Base-by-base conservation (phyloP, 35 echinoderm and acorn worm species). In the Diadema setosum region DNA sequence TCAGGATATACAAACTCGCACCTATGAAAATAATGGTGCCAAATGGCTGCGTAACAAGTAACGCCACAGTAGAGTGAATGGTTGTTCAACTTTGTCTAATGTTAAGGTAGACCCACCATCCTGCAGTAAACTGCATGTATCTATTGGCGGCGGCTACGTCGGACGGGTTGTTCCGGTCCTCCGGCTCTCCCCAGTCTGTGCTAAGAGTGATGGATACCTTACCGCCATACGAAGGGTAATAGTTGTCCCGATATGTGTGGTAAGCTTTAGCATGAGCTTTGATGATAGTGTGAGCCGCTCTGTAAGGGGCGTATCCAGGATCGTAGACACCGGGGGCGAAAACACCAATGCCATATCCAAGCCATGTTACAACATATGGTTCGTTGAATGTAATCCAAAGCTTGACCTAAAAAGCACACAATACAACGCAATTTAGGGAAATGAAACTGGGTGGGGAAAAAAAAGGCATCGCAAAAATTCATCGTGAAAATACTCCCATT, bases 301-400 rank as follows among this genome's bases (percentile, higher is more conserved):
- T 63, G 42, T 98, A 98, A 6, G 96, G 96, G 17, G 92, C 92
- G 58, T 86, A 81, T 26, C 96, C 96, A 20, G 96, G 92, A 34
- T 75, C 80, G 74, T 94, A 42, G 0, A 94, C 88, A 18, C 92
- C 92, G 12, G 96, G 96, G 20, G 96, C 96, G 42, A 98, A 98
- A 1, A 98, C 92, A 26, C 39, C 45, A 40, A 84, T 90, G 32
- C 88, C 88, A 76, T 98, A 98, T 5, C 96, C 96, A 7, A 98
- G 74, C 92, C 96, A 94, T 5, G 80, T 86, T 12, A 94, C 95
- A 16, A 98, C 96, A 33, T 98, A 98, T 0, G 96, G 96, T 65
- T 98, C 96, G 83, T 98, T 98, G 84, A 94, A 94, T 32, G 96
- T 98, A 5, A 94, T 91, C 96, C 96, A 98, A 27, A 95, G 70